phyloP scores from a whole-genome alignment of 2,797 vertebrate species.

The Brachyalestes nurse region DNA sequence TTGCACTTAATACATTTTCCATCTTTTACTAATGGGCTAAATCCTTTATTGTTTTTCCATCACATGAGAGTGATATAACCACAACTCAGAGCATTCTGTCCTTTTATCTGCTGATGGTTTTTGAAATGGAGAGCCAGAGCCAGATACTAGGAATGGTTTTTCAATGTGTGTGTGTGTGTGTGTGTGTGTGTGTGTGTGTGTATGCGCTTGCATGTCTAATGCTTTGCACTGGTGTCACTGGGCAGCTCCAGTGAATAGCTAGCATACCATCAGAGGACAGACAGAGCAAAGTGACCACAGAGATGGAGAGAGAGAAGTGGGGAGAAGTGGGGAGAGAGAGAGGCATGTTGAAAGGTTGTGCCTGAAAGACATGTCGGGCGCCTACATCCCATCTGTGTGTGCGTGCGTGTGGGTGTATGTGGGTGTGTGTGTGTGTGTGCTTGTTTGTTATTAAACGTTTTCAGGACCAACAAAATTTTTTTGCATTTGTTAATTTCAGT shows the following conservation, averaged over 20 bases:
- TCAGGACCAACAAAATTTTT: too few species aligned
- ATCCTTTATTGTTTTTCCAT: neutral
- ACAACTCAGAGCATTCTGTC: neutral
- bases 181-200: neutral
- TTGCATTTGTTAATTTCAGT: too few species aligned
- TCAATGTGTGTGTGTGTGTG: neutral
- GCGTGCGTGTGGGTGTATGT: neutral
- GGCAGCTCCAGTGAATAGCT: constrained; percentile 34
- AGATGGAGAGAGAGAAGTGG: neutral
- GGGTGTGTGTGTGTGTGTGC: too few species aligned
- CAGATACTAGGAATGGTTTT: constrained; percentile 13
- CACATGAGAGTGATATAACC: constrained; percentile 11
- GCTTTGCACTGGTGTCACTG: constrained; percentile 56
- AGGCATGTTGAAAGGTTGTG: constrained; percentile 27
- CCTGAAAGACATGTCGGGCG: constrained; percentile 16
- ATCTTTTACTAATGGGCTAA: neutral
- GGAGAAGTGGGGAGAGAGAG: constrained; percentile 28
- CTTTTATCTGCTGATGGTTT: constrained; percentile 13
- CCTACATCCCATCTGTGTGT: constrained; percentile 1
- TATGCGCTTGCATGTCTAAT: constrained; percentile 11
- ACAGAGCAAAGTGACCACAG: constrained; percentile 31
- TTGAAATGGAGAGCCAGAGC: constrained; percentile 6
- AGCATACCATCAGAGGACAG: constrained; percentile 22
- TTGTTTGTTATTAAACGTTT: too few species aligned
- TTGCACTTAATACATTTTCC: neutral